Percentiles rank a stretch among this genome's conserved stretches.
Evolutionary conservation across 2,888 invertebrate genomes (phyloP).

Genomic region (Lutraria lutraria): DNA sequence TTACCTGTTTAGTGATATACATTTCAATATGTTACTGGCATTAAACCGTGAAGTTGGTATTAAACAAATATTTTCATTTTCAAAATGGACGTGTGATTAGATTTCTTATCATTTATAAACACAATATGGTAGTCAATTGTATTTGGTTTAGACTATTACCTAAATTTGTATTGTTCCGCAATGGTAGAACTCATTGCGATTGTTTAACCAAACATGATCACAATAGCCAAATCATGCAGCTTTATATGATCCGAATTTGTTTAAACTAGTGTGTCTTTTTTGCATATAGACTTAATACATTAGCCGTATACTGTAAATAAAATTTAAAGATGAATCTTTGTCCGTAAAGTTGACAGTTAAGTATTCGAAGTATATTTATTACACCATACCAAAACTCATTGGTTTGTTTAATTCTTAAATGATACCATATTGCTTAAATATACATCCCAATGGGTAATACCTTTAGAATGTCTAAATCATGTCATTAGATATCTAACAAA

Average conservation of each 20-base stretch:
- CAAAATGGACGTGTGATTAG: slow-evolving; percentile 34
- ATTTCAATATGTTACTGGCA: slow-evolving; percentile 3
- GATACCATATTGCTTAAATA: too few species aligned
- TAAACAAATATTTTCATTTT: slow-evolving; percentile 36
- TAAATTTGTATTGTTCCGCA: neutral
- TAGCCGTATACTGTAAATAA: neutral
- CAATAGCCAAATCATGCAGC: neutral
- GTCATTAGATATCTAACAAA: too few species aligned
- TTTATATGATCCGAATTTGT: neutral
- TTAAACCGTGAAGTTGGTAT: slow-evolving; percentile 31
- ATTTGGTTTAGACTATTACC: neutral
- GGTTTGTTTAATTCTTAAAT: too few species aligned
- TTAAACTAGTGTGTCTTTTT: neutral
- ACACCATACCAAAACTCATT: too few species aligned
- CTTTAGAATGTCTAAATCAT: too few species aligned
- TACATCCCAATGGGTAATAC: too few species aligned
- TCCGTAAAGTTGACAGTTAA: too few species aligned
- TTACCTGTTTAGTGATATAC: neutral
- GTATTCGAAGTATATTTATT: too few species aligned
- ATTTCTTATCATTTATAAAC: slow-evolving; percentile 49
- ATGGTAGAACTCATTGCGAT: neutral
- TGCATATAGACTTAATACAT: neutral
- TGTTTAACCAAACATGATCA: neutral
- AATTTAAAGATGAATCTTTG: neutral
- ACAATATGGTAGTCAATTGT: slow-evolving; percentile 22